phyloP scores from a whole-genome alignment of 2,888 invertebrate species.

The Acronicta alni region DNA sequence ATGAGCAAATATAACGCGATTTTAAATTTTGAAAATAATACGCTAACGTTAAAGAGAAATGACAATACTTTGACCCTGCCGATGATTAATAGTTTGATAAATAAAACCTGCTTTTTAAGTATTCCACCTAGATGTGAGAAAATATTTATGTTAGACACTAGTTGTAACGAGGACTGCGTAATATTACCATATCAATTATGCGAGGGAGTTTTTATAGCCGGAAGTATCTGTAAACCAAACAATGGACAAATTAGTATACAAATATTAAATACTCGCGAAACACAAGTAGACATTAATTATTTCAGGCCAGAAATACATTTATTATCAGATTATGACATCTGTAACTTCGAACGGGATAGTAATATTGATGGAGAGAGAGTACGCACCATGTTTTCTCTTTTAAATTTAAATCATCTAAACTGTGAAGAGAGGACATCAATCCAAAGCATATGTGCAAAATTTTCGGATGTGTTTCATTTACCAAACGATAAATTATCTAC shows the following conservation, averaged over 20 bases:
- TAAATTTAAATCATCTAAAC: background rate
- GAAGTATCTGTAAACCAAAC: constrained; percentile 1
- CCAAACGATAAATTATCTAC: background rate
- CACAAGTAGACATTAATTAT: background rate
- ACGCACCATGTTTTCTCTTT: background rate
- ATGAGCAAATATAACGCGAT: constrained; percentile 1
- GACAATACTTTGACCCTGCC: background rate
- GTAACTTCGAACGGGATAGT: background rate
- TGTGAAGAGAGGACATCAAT: background rate
- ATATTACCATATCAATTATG: background rate
- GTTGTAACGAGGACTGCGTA: background rate
- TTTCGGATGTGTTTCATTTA: background rate
- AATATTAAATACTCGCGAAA: constrained; percentile 5
- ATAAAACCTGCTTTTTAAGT: background rate
- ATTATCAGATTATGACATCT: background rate
- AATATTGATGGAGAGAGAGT: background rate
- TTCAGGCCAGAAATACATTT: constrained; percentile 5
- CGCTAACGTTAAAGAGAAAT: background rate
- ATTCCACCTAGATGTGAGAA: constrained; percentile 3
- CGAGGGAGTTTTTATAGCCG: constrained; percentile 8
- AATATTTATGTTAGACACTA: background rate
- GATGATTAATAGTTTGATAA: background rate
- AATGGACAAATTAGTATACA: constrained; percentile 4
- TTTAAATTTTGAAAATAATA: constrained; percentile 12
- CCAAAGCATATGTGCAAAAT: background rate